Conservation (phyloP, 2,797 vertebrate species). For the Mycteria americana region DNA sequence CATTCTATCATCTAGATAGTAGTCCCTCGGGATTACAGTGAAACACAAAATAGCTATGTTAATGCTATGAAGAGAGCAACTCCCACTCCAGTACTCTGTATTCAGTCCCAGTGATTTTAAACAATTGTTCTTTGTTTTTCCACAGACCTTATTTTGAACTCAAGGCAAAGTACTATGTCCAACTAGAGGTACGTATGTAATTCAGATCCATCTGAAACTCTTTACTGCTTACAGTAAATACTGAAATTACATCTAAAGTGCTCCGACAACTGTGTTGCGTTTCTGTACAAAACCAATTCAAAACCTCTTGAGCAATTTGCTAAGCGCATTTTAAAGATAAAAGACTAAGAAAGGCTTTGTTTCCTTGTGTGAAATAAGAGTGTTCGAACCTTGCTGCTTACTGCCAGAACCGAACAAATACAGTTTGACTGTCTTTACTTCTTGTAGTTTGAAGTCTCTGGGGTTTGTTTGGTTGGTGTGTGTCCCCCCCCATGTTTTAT, state of each 20-base stretch:
- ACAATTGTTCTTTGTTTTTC: constrained; percentile 21
- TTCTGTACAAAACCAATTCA: background rate
- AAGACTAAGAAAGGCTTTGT: background rate
- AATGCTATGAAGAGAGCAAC: background rate
- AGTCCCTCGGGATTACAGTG: background rate
- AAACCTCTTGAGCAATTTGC: background rate
- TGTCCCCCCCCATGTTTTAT: background rate
- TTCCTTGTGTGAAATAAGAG: background rate
- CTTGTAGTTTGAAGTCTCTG: background rate
- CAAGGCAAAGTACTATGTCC: constrained; percentile 94
- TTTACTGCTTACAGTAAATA: background rate
- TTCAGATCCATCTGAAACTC: background rate
- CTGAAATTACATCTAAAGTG: background rate
- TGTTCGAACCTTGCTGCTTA: background rate
- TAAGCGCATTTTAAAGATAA: constrained; percentile 3
- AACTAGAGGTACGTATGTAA: constrained; percentile 87
- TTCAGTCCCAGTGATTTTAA: background rate
- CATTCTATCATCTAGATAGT: background rate
- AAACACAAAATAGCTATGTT: background rate
- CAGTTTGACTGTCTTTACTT: background rate
- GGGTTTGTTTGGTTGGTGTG: background rate
- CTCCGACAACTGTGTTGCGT: fast-evolving
- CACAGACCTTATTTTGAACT: constrained; percentile 95
- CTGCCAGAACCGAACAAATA: background rate
- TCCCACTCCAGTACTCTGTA: background rate